These are phyloP conservation scores for Isurus oxyrinchus DNA, from an alignment of 2,113 vertebrate genomes.

Conservation along the genomic window DNA sequence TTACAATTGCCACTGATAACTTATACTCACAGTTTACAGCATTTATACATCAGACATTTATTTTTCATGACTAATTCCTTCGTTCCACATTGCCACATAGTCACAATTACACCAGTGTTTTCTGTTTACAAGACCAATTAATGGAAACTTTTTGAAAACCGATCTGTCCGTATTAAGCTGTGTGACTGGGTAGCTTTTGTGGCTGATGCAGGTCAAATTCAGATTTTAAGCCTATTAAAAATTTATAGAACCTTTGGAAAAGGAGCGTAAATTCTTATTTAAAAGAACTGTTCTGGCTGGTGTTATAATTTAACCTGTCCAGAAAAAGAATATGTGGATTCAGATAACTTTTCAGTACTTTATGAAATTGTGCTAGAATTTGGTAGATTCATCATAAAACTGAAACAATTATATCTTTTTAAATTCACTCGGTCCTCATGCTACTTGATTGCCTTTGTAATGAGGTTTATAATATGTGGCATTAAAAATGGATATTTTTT, in stretches of 20 bases:
- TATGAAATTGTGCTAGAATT: background rate
- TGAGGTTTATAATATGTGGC: background rate
- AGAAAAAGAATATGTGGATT: background rate
- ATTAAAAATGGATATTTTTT: slow-evolving; percentile 6
- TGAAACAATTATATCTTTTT: background rate
- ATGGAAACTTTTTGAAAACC: slow-evolving; percentile 15
- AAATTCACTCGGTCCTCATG: background rate
- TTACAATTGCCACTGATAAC: background rate
- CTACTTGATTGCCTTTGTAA: background rate
- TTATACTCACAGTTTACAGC: slow-evolving; percentile 21
- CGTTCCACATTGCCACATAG: background rate
- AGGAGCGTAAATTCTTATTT: background rate
- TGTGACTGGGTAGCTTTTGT: background rate
- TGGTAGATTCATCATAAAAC: background rate
- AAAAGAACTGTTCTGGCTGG: background rate
- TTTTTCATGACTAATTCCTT: slow-evolving; percentile 28
- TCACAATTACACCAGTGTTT: background rate
- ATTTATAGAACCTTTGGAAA: background rate
- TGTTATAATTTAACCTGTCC: background rate
- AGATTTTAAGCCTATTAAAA: slow-evolving; percentile 16
- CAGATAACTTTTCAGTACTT: background rate
- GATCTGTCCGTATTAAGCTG: background rate
- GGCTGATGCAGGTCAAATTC: slow-evolving; percentile 5
- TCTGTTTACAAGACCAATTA: background rate
- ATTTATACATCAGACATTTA: slow-evolving; percentile 16